Percentiles rank a stretch among this genome's conserved stretches.
Evolutionary conservation across 2,888 invertebrate species (phyloP).

Genomic region (Pristionchus mayeri): DNA sequence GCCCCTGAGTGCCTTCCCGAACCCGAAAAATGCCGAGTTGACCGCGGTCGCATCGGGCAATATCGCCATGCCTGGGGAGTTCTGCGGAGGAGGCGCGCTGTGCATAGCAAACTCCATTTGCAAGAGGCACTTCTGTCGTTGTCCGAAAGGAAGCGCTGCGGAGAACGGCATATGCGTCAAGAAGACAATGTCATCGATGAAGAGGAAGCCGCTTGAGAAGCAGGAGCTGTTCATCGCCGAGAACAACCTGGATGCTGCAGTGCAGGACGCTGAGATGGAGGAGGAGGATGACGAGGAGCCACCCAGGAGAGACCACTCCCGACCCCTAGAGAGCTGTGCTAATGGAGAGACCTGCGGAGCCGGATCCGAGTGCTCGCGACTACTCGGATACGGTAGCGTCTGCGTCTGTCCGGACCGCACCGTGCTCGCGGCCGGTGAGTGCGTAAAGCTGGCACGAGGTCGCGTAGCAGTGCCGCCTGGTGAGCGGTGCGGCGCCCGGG

Average conservation of each 20-base stretch:
- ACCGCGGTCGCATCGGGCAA: background rate
- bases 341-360: slow-evolving; percentile 63
- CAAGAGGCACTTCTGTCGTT: slow-evolving; percentile 67
- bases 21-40: background rate
- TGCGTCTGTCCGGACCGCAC: slow-evolving; percentile 65
- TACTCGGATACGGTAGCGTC: slow-evolving; percentile 65
- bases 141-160: slow-evolving; percentile 64
- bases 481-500: slow-evolving; percentile 54
- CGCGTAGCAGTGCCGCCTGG: slow-evolving; percentile 57
- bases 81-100: slow-evolving; percentile 63
- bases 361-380: slow-evolving; percentile 65
- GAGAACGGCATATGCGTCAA: slow-evolving; percentile 67
- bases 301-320: slow-evolving; percentile 53
- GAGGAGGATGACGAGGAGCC: slow-evolving; percentile 36
- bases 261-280: slow-evolving; percentile 2
- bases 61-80: slow-evolving; percentile 71
- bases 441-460: slow-evolving; percentile 58
- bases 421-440: slow-evolving; percentile 61
- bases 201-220: slow-evolving; percentile 22
- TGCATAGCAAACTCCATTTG: slow-evolving; percentile 72
- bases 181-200: background rate
- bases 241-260: background rate
- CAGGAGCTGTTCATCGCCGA: slow-evolving; percentile 15
- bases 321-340: slow-evolving; percentile 66
- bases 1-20: slow-evolving; percentile 11